Evolutionary conservation across 2,113 vertebrate genomes (phyloP), one percentile per base, ranked within the genome.

Genomic region (Toxostoma redivivum): DNA sequence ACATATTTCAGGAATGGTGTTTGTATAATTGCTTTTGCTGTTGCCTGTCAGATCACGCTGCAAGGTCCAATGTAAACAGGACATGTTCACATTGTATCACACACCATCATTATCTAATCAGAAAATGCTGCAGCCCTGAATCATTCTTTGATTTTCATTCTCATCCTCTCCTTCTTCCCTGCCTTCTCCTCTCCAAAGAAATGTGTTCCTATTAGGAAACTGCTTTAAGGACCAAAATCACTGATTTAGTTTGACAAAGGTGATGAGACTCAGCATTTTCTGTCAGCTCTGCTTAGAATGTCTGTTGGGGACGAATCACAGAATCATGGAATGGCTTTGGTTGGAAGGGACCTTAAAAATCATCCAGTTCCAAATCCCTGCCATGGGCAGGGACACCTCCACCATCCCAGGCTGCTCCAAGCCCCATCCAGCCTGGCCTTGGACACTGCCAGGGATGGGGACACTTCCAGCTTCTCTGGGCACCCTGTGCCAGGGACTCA

Each of bases 21-120:
- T 86, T 86, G 35, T 92, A 37, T 96, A 95, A 95, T 94, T 97
- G 76, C 79, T 88, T 96, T 90, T 88, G 17, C 35, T 67, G 79
- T 90, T 91, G 74, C 71, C 79, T 94, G 76, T 95, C 92, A 88
- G 82, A 88, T 93, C 67, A 64, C 0, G 1, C 76, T 88, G 86
- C 56, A 61, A 88, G 40, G 61, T 92, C 40, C 90, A 65, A 1
- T 48, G 82, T 93, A 92, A 96, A 86, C 85, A 95, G 76, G 76
- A 88, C 64, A 22, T 93, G 80, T 92, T 83, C 92, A 20, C 73
- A 47, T 64, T 90, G 76, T 92, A 83, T 88, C 90, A 74, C 62
- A 56, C 82, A 57, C 37, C 25, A 27, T 86, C 69, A 74, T 92
- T 78, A 74, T 83, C 81, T 93, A 62, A 93, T 81, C 82, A 83